These are phyloP conservation scores for Pogona vitticeps DNA, from an alignment of 2,113 vertebrate genomes.

Conservation along the genomic window DNA sequence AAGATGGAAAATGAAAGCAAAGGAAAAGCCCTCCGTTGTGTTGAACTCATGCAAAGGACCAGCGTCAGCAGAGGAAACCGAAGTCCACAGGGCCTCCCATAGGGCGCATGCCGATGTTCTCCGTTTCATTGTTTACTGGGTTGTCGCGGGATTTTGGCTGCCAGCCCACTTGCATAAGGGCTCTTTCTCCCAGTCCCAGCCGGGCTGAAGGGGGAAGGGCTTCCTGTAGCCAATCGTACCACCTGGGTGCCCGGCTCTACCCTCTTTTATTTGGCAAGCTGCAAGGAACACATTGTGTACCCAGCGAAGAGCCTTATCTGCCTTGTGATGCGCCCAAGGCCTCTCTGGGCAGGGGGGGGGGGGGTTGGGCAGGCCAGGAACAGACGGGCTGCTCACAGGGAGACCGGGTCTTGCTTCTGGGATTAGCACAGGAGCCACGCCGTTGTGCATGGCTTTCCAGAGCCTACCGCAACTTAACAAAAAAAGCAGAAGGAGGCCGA, in stretches of 20 bases:
- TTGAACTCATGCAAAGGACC: no score
- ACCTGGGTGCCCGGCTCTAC: background rate
- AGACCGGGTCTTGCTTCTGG: no score
- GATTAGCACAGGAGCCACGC: no score
- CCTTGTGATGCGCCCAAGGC: background rate
- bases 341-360: no score
- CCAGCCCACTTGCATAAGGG: background rate
- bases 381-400: no score
- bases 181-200: background rate
- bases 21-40: no score
- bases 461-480: no score
- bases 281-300: slow-evolving; percentile 8
- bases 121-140: background rate
- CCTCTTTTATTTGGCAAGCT: background rate
- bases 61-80: no score
- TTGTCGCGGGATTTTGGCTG: background rate
- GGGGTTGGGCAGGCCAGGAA: no score
- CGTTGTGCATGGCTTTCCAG: no score
- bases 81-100: background rate
- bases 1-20: background rate
- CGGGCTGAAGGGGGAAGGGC: slow-evolving; percentile 7
- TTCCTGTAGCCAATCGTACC: background rate
- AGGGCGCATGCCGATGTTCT: background rate
- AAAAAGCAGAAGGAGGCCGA: no score
- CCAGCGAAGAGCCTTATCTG: background rate